Base-by-base conservation (phyloP, 2,113 vertebrate species). In the Eulemur macaco region DNA sequence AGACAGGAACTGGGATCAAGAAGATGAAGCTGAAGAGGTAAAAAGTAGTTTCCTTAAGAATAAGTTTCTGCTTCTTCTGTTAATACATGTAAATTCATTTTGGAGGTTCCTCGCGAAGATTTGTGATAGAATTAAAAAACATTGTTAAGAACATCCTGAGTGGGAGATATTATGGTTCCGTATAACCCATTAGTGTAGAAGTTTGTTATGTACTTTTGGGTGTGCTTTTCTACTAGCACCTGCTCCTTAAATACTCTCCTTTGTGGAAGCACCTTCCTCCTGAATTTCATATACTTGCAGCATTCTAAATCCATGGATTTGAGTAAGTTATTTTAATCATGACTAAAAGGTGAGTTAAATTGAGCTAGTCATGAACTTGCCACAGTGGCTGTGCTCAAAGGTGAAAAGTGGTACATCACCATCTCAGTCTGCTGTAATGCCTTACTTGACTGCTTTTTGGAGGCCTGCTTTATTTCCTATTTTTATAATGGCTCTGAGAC, bases 1-100 rank as follows among this genome's bases (percentile, higher is more conserved):
- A 4, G 99, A 99, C 96, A 98, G 99, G 97, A 99, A 99, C 96
- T 99, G 99, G 99, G 99, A 99, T 97, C 99, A 99, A 97, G 99
- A 99, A 97, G 99, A 99, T 50, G 99, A 99, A 97, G 99, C 99
- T 23, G 99, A 99, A 96, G 99, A 99, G 99, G 99, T 98, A 91
- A 95, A 8, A n/a, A 13, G 21, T 6, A 2, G 13, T 39, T 81
- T 47, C 20, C 34, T 45, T 39, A 2, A 52, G 52, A 86, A 20
- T 17, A 37, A 27, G 29, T 58, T 85, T 29, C 45, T 73, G 1
- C 21, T 47, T 3, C 54, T 66, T 23, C 20, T 39, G 0, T 52
- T 56, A 54, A 54, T 20, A 18, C 52, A 56, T 21, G 39, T 76
- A 27, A 17, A 9, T n/a, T 86, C n/a, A 4, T 47, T 47, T 58